Evolutionary conservation across 2,797 vertebrate genomes (phyloP).

Genomic region (Brachyalestes nurse): DNA sequence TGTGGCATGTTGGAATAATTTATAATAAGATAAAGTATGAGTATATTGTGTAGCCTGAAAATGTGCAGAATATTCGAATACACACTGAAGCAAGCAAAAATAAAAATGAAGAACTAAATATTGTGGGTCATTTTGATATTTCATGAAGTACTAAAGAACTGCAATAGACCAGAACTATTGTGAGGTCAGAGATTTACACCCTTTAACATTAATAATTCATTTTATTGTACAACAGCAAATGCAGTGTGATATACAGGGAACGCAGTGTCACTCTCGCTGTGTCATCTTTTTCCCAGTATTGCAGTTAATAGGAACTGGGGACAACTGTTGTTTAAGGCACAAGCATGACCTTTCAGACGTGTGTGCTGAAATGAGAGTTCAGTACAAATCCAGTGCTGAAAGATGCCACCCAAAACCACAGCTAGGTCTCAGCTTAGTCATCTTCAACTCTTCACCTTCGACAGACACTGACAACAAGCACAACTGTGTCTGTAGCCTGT

Average conservation of each 20-base stretch:
- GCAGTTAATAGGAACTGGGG: neutral
- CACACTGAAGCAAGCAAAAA: too few relatives aligned
- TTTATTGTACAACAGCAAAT: neutral
- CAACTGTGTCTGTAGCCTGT: neutral
- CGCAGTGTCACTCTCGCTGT: neutral
- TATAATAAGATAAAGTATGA: too few relatives aligned
- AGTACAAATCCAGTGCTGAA: neutral
- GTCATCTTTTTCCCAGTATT: neutral
- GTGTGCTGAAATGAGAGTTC: neutral
- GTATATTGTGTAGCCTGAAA: too few relatives aligned
- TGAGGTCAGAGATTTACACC: neutral
- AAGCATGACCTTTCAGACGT: too few relatives aligned
- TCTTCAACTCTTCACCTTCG: neutral
- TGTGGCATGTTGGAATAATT: too few relatives aligned
- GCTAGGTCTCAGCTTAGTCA: neutral
- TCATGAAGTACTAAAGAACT: neutral
- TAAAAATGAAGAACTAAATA: too few relatives aligned
- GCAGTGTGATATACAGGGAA: neutral
- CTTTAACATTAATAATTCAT: constrained; percentile 4
- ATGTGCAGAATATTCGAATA: too few relatives aligned
- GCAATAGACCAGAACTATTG: neutral
- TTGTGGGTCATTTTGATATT: too few relatives aligned
- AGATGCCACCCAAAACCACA: neutral
- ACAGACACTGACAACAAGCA: neutral
- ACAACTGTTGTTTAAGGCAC: neutral